A percentile compares a stretch with the other conserved stretches of the same genome.
Conservation (phyloP, 2,888 invertebrate species). For the Hemithea aestivaria region DNA sequence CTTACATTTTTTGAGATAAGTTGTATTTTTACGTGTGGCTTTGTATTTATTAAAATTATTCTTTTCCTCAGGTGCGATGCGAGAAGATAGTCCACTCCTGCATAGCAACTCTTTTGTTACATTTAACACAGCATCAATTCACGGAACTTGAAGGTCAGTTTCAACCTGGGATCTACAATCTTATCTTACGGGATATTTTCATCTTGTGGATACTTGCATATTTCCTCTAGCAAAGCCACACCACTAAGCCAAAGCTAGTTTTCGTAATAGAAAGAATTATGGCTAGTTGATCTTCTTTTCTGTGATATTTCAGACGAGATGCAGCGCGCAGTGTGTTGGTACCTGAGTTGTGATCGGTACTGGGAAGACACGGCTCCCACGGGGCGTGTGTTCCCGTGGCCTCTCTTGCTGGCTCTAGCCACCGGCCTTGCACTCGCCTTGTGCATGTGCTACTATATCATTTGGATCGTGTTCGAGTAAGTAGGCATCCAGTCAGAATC, state of each 20-base stretch:
- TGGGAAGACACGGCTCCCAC: conserved; percentile 91
- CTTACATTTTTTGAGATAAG: no score
- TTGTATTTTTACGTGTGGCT: no score
- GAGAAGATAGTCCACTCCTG: conserved; percentile 89
- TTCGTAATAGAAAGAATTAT: no score
- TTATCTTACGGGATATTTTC: no score
- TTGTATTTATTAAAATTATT: no score
- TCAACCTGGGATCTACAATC: no score
- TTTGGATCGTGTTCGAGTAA: conserved; percentile 96
- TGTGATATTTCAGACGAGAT: conserved; percentile 83
- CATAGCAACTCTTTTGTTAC: conserved; percentile 88
- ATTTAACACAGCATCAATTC: conserved; percentile 89
- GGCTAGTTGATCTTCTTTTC: no score
- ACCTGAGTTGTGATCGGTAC: conserved; percentile 93
- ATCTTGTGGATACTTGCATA: not conserved
- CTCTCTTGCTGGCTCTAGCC: conserved; percentile 85
- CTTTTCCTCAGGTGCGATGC: conserved; percentile 74
- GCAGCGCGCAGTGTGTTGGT: conserved; percentile 94
- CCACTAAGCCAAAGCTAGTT: no score
- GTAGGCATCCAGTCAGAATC: conserved; percentile 49
- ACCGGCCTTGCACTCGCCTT: conserved; percentile 90
- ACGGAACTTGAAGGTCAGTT: conserved; percentile 89
- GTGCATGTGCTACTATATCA: conserved; percentile 94
- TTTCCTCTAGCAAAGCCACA: no score
- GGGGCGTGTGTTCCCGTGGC: conserved; percentile 90